These are phyloP conservation scores for Alviniconcha strummeri DNA, from an alignment of 2,888 invertebrate species.

Conservation along the genomic window DNA sequence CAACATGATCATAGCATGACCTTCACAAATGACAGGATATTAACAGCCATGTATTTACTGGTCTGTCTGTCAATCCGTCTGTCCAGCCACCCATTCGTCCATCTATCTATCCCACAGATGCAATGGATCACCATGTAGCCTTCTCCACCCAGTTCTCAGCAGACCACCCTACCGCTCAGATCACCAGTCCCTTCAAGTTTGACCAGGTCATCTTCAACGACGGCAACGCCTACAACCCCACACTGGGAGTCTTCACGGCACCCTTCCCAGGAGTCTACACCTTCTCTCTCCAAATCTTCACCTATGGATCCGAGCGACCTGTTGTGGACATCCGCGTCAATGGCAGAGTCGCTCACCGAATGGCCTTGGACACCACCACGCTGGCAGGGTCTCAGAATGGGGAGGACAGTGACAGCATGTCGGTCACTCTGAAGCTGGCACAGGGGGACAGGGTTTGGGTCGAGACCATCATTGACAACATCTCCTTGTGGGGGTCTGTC, in stretches of 20 bases:
- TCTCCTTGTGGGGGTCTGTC: not conserved
- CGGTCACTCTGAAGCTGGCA: not conserved
- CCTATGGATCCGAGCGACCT: not conserved
- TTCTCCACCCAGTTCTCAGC: not conserved
- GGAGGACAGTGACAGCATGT: conserved; percentile 9
- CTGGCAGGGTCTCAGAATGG: not conserved
- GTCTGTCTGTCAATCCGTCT: no score
- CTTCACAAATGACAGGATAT: no score
- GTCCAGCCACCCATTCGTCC: no score
- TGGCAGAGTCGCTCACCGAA: not conserved
- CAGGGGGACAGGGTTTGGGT: conserved; percentile 15
- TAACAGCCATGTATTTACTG: no score
- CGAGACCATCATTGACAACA: not conserved
- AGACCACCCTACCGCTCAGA: not conserved
- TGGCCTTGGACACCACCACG: not conserved
- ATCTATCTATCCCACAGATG: no score
- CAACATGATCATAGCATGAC: no score
- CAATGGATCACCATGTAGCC: not conserved
- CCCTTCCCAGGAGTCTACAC: conserved; percentile 8
- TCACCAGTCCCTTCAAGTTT: not conserved
- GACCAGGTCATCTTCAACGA: conserved; percentile 24
- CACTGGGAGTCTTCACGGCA: not conserved
- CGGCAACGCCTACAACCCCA: conserved; percentile 11
- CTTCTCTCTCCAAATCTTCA: conserved; percentile 9
- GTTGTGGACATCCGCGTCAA: conserved; percentile 7